phyloP scores from a whole-genome alignment of 2,797 vertebrate species.

The Sebastes steindachneri region DNA sequence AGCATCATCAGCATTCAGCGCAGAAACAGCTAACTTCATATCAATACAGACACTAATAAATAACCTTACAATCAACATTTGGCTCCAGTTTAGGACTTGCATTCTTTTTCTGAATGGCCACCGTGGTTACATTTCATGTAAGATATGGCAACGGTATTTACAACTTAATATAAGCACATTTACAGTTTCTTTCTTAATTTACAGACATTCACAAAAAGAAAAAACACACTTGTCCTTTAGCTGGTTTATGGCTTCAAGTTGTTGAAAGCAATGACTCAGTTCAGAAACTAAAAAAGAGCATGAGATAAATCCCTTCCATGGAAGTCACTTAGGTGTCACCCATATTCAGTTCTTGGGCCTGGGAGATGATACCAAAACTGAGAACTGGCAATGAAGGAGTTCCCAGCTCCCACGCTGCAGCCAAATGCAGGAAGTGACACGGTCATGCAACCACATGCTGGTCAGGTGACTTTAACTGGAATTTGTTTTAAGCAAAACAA shows the following conservation, averaged over 20 bases:
- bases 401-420: conserved; percentile 17
- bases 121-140: conserved; percentile 19
- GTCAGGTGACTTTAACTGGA: conserved; percentile 52
- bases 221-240: background rate
- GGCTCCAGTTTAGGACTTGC: conserved; percentile 47
- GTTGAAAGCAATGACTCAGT: conserved; percentile 3
- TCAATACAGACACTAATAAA: conserved; percentile 48
- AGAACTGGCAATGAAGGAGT: background rate
- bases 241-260: conserved; percentile 44
- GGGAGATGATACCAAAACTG: background rate
- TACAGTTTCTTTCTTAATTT: conserved; percentile 1
- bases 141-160: conserved; percentile 22
- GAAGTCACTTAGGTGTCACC: conserved; percentile 6
- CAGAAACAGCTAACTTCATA: background rate
- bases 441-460: conserved; percentile 64
- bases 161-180: conserved; percentile 5
- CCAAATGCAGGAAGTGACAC: conserved; percentile 15
- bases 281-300: background rate
- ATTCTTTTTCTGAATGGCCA: conserved; percentile 14
- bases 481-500: conserved; percentile 41
- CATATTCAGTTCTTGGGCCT: background rate
- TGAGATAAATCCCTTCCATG: conserved; percentile 21
- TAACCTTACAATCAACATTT: conserved; percentile 35
- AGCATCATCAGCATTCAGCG: conserved; percentile 25
- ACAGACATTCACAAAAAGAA: conserved; percentile 27